Percentiles rank a stretch among this genome's conserved stretches.
phyloP scores from a whole-genome alignment of 92 coral and sea anemone species.

The Meandrina meandrites region DNA sequence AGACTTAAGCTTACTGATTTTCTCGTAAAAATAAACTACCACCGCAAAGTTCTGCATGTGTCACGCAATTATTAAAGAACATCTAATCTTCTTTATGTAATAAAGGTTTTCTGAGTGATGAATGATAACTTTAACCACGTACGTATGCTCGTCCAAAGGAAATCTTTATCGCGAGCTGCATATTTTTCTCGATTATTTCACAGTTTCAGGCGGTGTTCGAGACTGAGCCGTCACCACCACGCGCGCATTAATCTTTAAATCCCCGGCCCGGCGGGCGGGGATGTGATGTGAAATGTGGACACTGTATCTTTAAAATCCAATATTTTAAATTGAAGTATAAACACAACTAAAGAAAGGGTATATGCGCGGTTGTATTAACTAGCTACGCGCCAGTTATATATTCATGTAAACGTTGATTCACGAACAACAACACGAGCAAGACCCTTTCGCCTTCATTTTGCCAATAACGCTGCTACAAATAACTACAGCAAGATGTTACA shows the following conservation, averaged over 20 bases:
- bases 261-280: neutral
- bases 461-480: neutral
- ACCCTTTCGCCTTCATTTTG: neutral
- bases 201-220: neutral
- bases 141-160: neutral
- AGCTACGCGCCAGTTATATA: neutral
- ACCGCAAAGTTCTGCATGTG: neutral
- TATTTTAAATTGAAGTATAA: neutral
- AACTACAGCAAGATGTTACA: neutral
- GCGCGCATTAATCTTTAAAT: neutral
- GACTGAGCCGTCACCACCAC: neutral
- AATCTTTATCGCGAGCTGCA: neutral
- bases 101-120: neutral
- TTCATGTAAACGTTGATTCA: neutral
- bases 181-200: neutral
- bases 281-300: neutral
- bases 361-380: neutral
- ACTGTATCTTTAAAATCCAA: conserved; percentile 15
- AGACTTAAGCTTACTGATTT: no score
- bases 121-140: neutral
- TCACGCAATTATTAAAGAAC: neutral
- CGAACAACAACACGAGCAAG: neutral
- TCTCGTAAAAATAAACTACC: neutral
- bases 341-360: neutral
- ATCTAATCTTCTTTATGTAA: neutral